phyloP scores from a whole-genome alignment of 2,888 invertebrate genomes.

The Papilio elwesi region DNA sequence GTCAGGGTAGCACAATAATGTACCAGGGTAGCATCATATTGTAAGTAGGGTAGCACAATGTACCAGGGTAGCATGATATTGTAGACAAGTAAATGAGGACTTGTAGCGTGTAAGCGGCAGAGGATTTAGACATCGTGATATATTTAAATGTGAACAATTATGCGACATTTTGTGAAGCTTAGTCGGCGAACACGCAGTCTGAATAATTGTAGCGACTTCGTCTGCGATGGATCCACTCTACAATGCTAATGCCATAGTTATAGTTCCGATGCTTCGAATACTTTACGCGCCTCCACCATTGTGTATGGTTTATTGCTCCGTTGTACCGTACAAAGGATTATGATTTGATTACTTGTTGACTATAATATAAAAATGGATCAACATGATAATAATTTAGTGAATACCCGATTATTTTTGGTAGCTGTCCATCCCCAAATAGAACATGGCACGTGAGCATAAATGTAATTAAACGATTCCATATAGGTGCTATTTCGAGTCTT shows the following conservation, averaged over 20 bases:
- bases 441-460: no score
- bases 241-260: conserved; percentile 31
- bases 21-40: background rate
- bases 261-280: background rate
- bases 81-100: no score
- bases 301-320: background rate
- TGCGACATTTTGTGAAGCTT: conserved; percentile 26
- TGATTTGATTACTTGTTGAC: no score
- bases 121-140: background rate
- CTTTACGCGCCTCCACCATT: background rate
- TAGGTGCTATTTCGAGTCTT: no score
- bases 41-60: background rate
- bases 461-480: no score
- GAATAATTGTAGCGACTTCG: conserved; percentile 31
- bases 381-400: no score
- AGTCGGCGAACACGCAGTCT: conserved; percentile 4
- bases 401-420: no score
- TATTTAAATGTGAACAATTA: conserved; percentile 25
- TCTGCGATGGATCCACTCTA: conserved; percentile 26
- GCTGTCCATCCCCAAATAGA: no score
- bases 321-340: background rate
- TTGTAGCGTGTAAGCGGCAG: background rate
- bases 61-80: background rate
- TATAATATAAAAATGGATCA: no score
- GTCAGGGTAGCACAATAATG: no score